Base-by-base conservation (phyloP, 2,888 invertebrate species). In the Xanthia icteritia region DNA sequence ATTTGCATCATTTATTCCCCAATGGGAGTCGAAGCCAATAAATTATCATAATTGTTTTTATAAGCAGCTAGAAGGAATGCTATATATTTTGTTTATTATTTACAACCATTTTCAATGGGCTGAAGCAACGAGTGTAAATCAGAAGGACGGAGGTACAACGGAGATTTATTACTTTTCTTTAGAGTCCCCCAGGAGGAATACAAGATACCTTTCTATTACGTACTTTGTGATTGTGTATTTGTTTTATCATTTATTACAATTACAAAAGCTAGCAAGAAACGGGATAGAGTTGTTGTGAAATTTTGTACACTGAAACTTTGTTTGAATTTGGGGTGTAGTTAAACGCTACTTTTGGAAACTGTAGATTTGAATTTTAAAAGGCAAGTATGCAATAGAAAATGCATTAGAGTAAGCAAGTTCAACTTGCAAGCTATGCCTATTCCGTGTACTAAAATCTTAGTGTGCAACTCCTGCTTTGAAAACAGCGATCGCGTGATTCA, bases 101-200 rank as follows among this genome's bases (percentile, higher is more conserved):
- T 74, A 83, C 65, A 83, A 48, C 60, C 83, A 65, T 74, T 83
- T 83, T 74, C 78, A 78, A 83, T 83, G 78, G 85, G 77, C 68
- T 85, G 61, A 72, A 66, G 70, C 61, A 54, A 70, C 60, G 68
- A 76, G 74, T 81, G 81, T 79, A 78, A 86, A 81, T 81, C 76
- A 75, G 61, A 74, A 48, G 72, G 73, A 76, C 71, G 63, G 58
- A 75, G 81, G 70, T 73, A 77, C 76, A 74, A 68, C 73, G 45
- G 54, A 83, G 81, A 83, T 86, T 86, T 88, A 88, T 86, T 86
- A 61, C 79, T 80, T 88, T 88, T 86, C 86, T 81, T 81, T 74
- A 70, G 71, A 77, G 73, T 76, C 86, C 65, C 84, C 45, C 20
- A 73, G 73, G 86, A 58, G 65, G 73, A 77, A 79, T 76, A 74